Evolutionary conservation across 1,140 invertebrate genomes (phyloP).

Genomic region (Musca vetustissima): DNA sequence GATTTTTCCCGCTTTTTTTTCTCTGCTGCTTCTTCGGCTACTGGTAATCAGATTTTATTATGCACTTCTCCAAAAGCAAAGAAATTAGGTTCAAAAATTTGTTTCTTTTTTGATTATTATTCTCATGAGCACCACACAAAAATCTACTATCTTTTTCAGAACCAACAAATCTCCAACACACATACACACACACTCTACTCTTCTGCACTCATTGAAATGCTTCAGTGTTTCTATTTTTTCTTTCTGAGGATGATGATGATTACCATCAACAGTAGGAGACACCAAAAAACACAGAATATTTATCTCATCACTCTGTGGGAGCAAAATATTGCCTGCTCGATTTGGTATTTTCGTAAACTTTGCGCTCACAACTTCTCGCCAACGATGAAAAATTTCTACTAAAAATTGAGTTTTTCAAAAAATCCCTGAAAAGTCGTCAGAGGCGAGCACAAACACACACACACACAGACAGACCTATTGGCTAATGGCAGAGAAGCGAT

Average conservation of each 20-base stretch:
- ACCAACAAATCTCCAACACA: not conserved
- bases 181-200: too few species aligned
- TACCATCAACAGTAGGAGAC: too few species aligned
- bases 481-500: not conserved
- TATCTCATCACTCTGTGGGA: slow-evolving; percentile 9
- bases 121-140: slow-evolving; percentile 16
- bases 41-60: too few species aligned
- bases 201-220: too few species aligned
- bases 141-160: not conserved
- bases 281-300: not conserved
- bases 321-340: not conserved
- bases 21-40: too few species aligned
- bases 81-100: too few species aligned
- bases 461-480: not conserved
- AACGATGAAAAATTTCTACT: slow-evolving; percentile 54
- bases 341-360: slow-evolving; percentile 26
- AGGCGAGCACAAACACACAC: not conserved
- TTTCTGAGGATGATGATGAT: too few species aligned
- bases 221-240: too few species aligned
- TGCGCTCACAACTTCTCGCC: slow-evolving; percentile 45
- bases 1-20: too few species aligned
- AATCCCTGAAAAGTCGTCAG: slow-evolving; percentile 21
- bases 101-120: not conserved
- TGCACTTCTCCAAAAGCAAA: too few species aligned
- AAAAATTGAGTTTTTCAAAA: slow-evolving; percentile 32